Evolutionary conservation across 92 coral and sea anemone genomes (phyloP).

Genomic region (Heliopora coerulea): DNA sequence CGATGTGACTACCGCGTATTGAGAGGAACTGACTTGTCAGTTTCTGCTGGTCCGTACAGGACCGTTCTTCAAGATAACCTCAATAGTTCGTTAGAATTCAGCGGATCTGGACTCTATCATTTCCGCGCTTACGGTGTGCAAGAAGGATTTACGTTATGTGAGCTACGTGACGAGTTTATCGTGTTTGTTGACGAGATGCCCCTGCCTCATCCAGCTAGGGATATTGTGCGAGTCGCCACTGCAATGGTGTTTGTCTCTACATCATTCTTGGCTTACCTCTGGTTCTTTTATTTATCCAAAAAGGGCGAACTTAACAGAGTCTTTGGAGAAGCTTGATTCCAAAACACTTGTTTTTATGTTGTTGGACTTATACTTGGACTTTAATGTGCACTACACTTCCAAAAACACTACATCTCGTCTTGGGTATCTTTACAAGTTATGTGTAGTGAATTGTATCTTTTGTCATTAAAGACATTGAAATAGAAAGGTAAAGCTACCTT

Average conservation of each 20-base stretch:
- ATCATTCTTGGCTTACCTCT: slow-evolving; percentile 64
- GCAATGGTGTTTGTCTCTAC: slow-evolving; percentile 77
- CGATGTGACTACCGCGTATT: slow-evolving; percentile 64
- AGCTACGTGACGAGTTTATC: slow-evolving; percentile 74
- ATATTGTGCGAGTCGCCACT: slow-evolving; percentile 85
- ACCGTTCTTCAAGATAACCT: slow-evolving; percentile 61
- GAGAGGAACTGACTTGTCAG: slow-evolving; percentile 50
- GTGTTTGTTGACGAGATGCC: slow-evolving; percentile 87
- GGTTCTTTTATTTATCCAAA: slow-evolving; percentile 70
- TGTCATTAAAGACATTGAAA: too few relatives aligned
- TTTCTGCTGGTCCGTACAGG: slow-evolving; percentile 42
- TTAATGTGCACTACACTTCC: too few relatives aligned
- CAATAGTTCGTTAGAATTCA: slow-evolving; percentile 82
- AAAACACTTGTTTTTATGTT: too few relatives aligned
- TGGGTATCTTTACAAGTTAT: too few relatives aligned
- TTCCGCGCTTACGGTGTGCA: slow-evolving; percentile 84
- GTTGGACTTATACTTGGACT: too few relatives aligned
- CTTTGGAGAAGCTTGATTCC: neutral
- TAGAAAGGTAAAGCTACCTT: too few relatives aligned
- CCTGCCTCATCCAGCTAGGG: slow-evolving; percentile 80
- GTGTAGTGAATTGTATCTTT: too few relatives aligned
- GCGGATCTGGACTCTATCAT: slow-evolving; percentile 90
- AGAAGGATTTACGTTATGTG: slow-evolving; percentile 85
- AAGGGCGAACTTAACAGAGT: slow-evolving; percentile 18
- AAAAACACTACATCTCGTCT: too few relatives aligned